phyloP scores from a whole-genome alignment of 1,140 invertebrate species.

The Triops cancriformis region DNA sequence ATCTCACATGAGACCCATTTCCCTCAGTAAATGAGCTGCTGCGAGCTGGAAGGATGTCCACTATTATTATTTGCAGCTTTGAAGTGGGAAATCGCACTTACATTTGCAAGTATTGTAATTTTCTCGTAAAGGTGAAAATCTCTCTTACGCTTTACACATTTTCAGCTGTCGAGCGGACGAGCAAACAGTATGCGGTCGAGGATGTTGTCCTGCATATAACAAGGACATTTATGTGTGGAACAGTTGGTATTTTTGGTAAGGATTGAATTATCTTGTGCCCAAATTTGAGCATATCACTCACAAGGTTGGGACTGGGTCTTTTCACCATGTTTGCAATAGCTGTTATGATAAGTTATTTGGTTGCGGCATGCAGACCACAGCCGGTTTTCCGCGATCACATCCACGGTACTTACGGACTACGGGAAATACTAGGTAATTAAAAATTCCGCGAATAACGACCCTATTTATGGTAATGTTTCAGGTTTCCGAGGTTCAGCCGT shows the following conservation, averaged over 20 bases:
- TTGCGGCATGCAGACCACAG: neutral
- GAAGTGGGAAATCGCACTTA: constrained; percentile 1
- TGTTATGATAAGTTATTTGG: neutral
- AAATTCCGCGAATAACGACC: neutral
- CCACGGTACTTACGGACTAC: neutral
- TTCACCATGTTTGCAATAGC: neutral
- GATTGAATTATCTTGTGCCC: neutral
- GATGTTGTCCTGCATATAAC: neutral
- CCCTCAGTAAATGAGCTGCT: neutral
- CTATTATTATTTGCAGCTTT: neutral
- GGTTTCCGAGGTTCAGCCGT: neutral
- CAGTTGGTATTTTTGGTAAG: neutral
- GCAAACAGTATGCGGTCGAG: neutral
- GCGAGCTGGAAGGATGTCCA: neutral
- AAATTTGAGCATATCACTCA: neutral
- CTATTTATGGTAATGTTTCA: neutral
- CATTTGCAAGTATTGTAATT: neutral
- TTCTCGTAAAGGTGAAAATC: neutral
- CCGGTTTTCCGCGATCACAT: neutral
- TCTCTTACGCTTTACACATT: neutral
- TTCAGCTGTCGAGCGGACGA: neutral
- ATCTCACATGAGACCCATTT: neutral
- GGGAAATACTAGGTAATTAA: neutral
- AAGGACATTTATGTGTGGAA: neutral
- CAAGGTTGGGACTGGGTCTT: neutral